Conservation (phyloP, 2,888 invertebrate species). For the Agrotis puta region DNA sequence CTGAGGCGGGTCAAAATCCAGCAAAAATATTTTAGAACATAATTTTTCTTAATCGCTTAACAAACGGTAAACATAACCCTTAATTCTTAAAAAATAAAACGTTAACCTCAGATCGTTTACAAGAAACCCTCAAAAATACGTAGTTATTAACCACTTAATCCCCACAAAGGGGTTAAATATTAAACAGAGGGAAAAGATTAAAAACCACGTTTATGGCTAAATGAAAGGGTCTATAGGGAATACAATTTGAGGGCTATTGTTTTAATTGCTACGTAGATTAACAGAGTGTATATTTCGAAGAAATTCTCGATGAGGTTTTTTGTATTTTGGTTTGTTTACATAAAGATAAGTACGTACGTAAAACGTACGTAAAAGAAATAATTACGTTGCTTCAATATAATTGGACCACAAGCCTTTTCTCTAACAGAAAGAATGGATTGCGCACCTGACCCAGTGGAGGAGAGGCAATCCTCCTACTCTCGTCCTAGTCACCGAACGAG, state of each 20-base stretch:
- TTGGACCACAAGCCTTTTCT: too few species aligned
- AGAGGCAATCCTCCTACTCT: too few species aligned
- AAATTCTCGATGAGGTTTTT: background rate
- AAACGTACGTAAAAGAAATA: too few species aligned
- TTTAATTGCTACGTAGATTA: constrained; percentile 54
- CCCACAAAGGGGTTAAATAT: constrained; percentile 50
- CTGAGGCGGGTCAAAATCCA: too few species aligned
- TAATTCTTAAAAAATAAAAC: constrained; percentile 33
- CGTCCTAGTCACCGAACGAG: too few species aligned
- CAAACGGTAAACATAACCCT: constrained; percentile 23
- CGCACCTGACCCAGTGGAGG: too few species aligned
- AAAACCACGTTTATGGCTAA: constrained; percentile 57
- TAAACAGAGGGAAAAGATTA: constrained; percentile 58
- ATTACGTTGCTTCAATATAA: background rate
- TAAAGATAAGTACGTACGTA: background rate
- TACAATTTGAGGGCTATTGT: constrained; percentile 52
- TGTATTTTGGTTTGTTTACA: background rate
- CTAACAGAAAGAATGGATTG: too few species aligned
- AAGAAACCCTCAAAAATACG: constrained; percentile 47
- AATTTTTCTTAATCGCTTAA: constrained; percentile 18
- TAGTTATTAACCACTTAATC: constrained; percentile 64
- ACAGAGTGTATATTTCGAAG: constrained; percentile 27
- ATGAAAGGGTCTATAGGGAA: constrained; percentile 48
- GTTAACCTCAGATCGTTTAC: constrained; percentile 51
- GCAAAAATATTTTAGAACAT: constrained; percentile 1